Evolutionary conservation across 2,888 invertebrate species (phyloP).

Genomic region (Amphipyra tragopoginis): DNA sequence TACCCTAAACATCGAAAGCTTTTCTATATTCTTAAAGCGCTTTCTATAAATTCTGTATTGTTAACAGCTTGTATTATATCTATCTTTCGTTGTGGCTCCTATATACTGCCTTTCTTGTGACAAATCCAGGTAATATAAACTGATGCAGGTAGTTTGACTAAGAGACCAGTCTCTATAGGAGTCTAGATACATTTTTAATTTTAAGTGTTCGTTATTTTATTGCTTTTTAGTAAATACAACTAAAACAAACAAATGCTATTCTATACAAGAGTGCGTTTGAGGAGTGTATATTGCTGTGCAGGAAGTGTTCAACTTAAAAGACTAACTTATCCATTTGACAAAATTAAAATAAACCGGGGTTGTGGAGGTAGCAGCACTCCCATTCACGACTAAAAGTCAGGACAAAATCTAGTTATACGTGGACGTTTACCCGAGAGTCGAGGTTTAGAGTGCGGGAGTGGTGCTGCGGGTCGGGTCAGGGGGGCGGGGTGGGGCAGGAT

Average conservation of each 20-base stretch:
- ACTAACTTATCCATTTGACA: conserved; percentile 55
- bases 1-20: conserved; percentile 60
- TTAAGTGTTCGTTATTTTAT: conserved; percentile 23
- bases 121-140: conserved; percentile 30
- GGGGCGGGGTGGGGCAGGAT: conserved; percentile 63
- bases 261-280: conserved; percentile 62
- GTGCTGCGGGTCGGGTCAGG: conserved; percentile 33
- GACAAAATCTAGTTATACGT: conserved; percentile 44
- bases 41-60: conserved; percentile 43
- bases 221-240: conserved; percentile 33
- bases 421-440: conserved; percentile 53
- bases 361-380: conserved; percentile 54
- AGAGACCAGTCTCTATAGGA: conserved; percentile 29
- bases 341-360: conserved; percentile 61
- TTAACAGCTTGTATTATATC: conserved; percentile 33
- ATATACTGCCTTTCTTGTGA: conserved; percentile 31
- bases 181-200: conserved; percentile 28
- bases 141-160: conserved; percentile 28
- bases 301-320: conserved; percentile 56
- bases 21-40: conserved; percentile 47
- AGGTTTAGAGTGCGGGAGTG: conserved; percentile 44
- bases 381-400: conserved; percentile 41
- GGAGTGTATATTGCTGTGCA: conserved; percentile 67
- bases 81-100: conserved; percentile 36
- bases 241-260: conserved; percentile 47